phyloP scores from a whole-genome alignment of 2,888 invertebrate genomes.

The Platycheirus albimanus region DNA sequence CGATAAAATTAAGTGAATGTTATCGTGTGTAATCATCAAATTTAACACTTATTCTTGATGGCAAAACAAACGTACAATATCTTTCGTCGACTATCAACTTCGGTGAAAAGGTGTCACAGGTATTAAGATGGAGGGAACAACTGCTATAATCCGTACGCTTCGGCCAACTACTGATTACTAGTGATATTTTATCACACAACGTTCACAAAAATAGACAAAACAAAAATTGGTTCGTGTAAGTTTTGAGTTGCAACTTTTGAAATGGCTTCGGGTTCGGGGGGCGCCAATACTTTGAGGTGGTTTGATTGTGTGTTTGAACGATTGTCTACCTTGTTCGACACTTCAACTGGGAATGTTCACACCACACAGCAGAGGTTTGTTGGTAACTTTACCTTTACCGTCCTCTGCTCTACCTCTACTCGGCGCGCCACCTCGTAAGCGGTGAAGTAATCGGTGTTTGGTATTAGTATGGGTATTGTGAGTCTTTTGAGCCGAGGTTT shows the following conservation, averaged over 20 bases:
- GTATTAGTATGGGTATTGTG: slow-evolving; percentile 1
- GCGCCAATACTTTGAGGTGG: slow-evolving; percentile 44
- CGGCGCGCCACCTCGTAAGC: slow-evolving; percentile 25
- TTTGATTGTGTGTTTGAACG: slow-evolving; percentile 65
- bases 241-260: slow-evolving; percentile 49
- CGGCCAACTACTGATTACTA: slow-evolving; percentile 82
- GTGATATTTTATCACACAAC: slow-evolving; percentile 82
- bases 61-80: slow-evolving; percentile 61
- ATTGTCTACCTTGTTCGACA: slow-evolving; percentile 76
- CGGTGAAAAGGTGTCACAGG: slow-evolving; percentile 57
- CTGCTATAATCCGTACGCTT: slow-evolving; percentile 80
- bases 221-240: slow-evolving; percentile 57
- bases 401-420: slow-evolving; percentile 40
- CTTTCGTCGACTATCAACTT: slow-evolving; percentile 45
- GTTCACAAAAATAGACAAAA: slow-evolving; percentile 75
- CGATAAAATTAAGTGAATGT: slow-evolving; percentile 1
- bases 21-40: slow-evolving; percentile 18
- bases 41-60: slow-evolving; percentile 40
- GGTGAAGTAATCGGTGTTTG: slow-evolving; percentile 59
- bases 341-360: slow-evolving; percentile 76
- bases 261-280: not conserved
- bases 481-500: slow-evolving; percentile 25
- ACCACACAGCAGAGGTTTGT: slow-evolving; percentile 68
- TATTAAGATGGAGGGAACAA: slow-evolving; percentile 72
- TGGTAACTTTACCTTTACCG: slow-evolving; percentile 68